phyloP scores from a whole-genome alignment of 2,113 vertebrate genomes.

The Upupa epops region DNA sequence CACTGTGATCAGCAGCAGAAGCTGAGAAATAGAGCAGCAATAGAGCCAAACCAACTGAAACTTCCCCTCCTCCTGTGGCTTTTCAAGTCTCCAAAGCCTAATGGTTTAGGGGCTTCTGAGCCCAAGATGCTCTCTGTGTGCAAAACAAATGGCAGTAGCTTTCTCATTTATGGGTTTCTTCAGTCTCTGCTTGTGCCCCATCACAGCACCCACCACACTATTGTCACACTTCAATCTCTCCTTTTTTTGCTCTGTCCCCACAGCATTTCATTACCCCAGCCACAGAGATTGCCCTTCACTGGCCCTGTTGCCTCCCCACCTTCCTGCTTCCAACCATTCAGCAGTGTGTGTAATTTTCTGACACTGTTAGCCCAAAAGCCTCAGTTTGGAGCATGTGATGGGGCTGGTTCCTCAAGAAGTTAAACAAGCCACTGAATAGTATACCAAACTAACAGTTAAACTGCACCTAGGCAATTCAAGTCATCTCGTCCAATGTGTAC shows the following conservation, averaged over 20 bases:
- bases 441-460: neutral
- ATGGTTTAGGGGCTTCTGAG: neutral
- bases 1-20: neutral
- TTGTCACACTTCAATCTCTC: neutral
- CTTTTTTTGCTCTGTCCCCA: too few species aligned
- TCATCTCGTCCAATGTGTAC: neutral
- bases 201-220: neutral
- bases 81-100: neutral
- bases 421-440: neutral
- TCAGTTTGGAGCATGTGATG: rapidly evolving
- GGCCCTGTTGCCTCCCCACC: neutral
- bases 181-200: neutral
- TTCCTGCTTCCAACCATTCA: neutral
- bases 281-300: neutral
- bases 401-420: neutral
- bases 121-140: neutral
- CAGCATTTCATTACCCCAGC: neutral
- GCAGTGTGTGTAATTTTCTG: neutral
- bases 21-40: neutral
- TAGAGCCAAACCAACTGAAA: neutral
- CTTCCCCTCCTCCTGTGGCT: neutral
- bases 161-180: neutral
- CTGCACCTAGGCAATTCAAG: neutral
- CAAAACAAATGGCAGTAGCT: neutral
- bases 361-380: neutral